phyloP scores from a whole-genome alignment of 2,797 vertebrate genomes.

The Acridotheres tristis region DNA sequence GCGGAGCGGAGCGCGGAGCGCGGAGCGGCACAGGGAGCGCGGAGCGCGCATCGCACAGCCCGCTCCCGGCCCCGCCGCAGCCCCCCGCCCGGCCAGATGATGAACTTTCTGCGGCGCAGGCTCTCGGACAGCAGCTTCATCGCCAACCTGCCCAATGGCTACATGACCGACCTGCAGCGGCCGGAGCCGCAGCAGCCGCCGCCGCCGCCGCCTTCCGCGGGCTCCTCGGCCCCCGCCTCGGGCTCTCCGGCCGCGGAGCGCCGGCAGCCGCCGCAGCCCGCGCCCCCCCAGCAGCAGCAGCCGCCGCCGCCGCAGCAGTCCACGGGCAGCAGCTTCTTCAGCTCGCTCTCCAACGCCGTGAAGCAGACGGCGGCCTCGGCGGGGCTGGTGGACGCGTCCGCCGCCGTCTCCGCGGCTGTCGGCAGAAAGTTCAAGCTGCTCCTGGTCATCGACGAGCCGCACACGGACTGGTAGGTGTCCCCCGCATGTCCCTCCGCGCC shows the following conservation, averaged over 20 bases:
- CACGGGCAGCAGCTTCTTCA: constrained; percentile 89
- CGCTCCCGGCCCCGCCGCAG: background rate
- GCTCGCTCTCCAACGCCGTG: constrained; percentile 94
- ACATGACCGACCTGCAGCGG: constrained; percentile 97
- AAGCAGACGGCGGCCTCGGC: constrained; percentile 95
- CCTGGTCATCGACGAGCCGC: constrained; percentile 91
- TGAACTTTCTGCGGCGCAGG: constrained; percentile 98
- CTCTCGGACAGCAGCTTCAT: constrained; percentile 99
- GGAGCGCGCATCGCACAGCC: background rate
- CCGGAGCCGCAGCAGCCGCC: constrained; percentile 86
- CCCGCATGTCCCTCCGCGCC: background rate
- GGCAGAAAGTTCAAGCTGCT: constrained; percentile 92
- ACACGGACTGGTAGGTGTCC: constrained; percentile 91
- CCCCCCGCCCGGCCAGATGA: constrained; percentile 74
- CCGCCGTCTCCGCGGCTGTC: constrained; percentile 75
- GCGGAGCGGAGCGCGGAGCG: background rate
- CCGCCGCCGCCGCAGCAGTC: constrained; percentile 75
- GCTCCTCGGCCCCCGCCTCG: too few species aligned
- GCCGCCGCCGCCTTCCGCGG: constrained; percentile 70
- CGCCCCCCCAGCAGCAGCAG: constrained; percentile 52
- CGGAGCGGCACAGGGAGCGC: background rate
- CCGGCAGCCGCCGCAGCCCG: constrained; percentile 78
- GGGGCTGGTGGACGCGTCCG: constrained; percentile 87
- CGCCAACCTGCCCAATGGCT: constrained; percentile 97
- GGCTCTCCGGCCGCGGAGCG: constrained; percentile 71